Conservation (phyloP, 2,888 invertebrate genomes). For the Cheilosia soror region DNA sequence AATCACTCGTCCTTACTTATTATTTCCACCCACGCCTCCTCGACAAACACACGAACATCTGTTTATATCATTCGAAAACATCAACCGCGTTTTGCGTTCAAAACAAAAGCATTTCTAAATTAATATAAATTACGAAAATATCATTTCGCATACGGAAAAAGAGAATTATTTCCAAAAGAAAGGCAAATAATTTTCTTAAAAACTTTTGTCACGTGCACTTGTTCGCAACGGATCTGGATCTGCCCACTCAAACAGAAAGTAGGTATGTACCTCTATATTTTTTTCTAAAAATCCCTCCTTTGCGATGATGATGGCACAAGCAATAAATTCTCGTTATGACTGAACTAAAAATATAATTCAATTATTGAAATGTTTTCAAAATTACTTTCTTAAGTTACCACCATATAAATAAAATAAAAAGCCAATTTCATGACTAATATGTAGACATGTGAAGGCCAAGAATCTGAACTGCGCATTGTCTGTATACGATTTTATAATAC, state of each 20-base stretch:
- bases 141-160: background rate
- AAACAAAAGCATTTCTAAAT: slow-evolving; percentile 6
- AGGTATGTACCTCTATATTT: no score
- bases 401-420: background rate
- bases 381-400: background rate
- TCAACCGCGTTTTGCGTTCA: background rate
- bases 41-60: background rate
- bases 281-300: background rate
- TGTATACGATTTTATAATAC: background rate
- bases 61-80: slow-evolving; percentile 10
- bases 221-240: background rate
- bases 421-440: slow-evolving; percentile 17
- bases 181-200: background rate
- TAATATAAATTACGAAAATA: no score
- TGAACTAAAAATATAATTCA: slow-evolving; percentile 3
- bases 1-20: background rate
- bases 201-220: slow-evolving; percentile 21
- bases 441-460: slow-evolving; percentile 11
- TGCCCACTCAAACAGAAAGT: slow-evolving; percentile 7
- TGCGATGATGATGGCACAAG: slow-evolving; percentile 8
- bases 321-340: slow-evolving; percentile 1
- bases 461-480: slow-evolving; percentile 10
- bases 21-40: background rate
- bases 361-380: background rate
- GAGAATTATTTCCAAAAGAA: background rate